Percentiles rank a stretch among this genome's conserved stretches.
These are phyloP conservation scores for Apotomis betuletana DNA, from an alignment of 2,888 invertebrate species.

Conservation along the genomic window DNA sequence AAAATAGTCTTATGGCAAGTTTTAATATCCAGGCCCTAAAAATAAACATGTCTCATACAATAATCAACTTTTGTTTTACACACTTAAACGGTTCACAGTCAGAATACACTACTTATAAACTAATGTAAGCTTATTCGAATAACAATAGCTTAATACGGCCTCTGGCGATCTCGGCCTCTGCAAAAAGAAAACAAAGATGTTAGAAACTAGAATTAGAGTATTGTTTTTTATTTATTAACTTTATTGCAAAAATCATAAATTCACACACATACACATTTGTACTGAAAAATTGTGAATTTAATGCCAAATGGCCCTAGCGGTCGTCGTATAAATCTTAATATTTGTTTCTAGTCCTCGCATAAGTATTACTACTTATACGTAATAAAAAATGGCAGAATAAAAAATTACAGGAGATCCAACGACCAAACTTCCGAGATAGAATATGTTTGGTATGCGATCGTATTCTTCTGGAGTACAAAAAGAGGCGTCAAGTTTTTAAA, in stretches of 20 bases:
- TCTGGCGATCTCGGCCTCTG: conserved; percentile 79
- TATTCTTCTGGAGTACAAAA: no score
- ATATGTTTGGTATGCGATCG: neutral
- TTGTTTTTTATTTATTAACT: no score
- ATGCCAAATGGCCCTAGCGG: no score
- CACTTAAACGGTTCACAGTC: conserved; percentile 14
- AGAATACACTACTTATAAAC: conserved; percentile 37
- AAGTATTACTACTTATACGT: no score
- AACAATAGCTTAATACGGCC: conserved; percentile 65
- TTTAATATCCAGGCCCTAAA: neutral
- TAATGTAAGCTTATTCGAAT: conserved; percentile 38
- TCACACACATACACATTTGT: no score
- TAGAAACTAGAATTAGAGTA: neutral
- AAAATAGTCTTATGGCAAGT: neutral
- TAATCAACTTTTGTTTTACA: neutral
- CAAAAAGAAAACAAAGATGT: conserved; percentile 57
- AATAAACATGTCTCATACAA: neutral
- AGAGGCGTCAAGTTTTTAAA: neutral
- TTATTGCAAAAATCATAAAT: no score
- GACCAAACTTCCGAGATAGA: no score
- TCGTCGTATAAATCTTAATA: no score
- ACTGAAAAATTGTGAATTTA: no score
- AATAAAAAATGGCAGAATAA: no score
- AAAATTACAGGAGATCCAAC: no score
- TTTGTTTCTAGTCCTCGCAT: no score